Base-by-base conservation (phyloP, 1,140 invertebrate species). In the Triops longicaudatus region DNA sequence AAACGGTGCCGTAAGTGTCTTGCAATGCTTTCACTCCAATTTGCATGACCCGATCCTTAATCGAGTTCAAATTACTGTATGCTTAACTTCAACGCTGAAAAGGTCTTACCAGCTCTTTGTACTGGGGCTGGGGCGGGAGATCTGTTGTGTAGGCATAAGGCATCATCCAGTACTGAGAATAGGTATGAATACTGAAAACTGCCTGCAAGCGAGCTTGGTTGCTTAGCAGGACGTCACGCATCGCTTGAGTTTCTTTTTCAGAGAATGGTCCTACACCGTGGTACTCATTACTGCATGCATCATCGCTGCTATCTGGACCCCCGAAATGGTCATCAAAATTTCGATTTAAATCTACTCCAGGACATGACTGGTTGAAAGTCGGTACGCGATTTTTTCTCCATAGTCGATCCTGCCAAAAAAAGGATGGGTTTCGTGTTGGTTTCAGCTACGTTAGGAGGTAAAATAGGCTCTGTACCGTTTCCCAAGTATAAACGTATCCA, bases 401-500 rank as follows among this genome's bases (percentile, higher is more conserved):
- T 17, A 77, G 41, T 12, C 76, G 76, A 43, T 77, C 76, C 76
- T 77, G 22, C n/a, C n/a, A n/a, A n/a, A n/a, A n/a, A n/a, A n/a
- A n/a, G n/a, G n/a, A n/a, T n/a, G n/a, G n/a, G n/a, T n/a, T n/a
- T n/a, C n/a, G n/a, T n/a, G n/a, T n/a, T n/a, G n/a, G n/a, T n/a
- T n/a, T n/a, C n/a, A n/a, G n/a, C n/a, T n/a, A n/a, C n/a, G n/a
- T n/a, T n/a, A n/a, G n/a, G n/a, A n/a, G n/a, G n/a, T n/a, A n/a
- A n/a, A n/a, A n/a, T n/a, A n/a, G n/a, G 31, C 31, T 37, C 2
- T 4, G 7, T 37, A 77, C 76, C 11, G 28, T 74, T 0, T 84
- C 88, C 81, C 93, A 92, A 1, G 90, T 92, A 81, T 90, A 93
- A 82, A 92, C 92, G 80, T 95, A 94, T 17, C 93, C 93, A 82